A percentile compares a stretch with the other conserved stretches of the same genome.
Evolutionary conservation across 1,140 invertebrate species (phyloP).

Genomic region (Lepidurus couesii): DNA sequence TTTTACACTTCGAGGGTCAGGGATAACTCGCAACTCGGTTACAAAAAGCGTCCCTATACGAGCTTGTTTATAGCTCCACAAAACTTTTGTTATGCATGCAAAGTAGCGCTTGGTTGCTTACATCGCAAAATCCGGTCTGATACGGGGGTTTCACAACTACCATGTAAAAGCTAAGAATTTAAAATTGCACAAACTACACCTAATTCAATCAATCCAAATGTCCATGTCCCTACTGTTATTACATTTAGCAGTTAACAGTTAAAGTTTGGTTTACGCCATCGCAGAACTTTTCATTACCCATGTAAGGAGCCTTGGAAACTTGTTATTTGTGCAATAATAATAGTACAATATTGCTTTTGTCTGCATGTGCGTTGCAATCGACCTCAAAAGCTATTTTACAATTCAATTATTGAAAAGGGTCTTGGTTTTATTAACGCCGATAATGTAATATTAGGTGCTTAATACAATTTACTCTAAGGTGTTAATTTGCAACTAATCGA

Average conservation of each 20-base stretch:
- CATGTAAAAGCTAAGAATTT: not conserved
- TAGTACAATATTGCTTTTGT: too few species aligned
- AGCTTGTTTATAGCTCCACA: not conserved
- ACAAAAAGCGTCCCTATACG: not conserved
- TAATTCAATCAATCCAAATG: not conserved
- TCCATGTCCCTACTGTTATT: too few species aligned
- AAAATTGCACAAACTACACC: not conserved
- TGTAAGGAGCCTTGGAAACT: too few species aligned
- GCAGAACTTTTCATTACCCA: too few species aligned
- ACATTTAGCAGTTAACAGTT: too few species aligned
- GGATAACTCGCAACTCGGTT: not conserved
- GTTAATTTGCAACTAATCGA: not conserved
- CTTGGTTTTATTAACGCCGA: too few species aligned
- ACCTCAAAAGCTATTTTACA: too few species aligned
- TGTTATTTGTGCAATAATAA: too few species aligned
- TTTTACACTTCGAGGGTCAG: not conserved
- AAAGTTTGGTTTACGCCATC: too few species aligned
- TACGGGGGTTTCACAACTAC: not conserved
- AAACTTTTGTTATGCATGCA: not conserved
- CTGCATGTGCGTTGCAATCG: too few species aligned
- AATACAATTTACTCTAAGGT: not conserved
- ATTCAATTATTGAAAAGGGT: too few species aligned
- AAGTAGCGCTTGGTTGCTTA: not conserved
- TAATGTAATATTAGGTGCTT: not conserved
- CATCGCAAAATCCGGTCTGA: not conserved